Evolutionary conservation across 2,888 invertebrate genomes (phyloP).

Genomic region (Anoncus sp.): DNA sequence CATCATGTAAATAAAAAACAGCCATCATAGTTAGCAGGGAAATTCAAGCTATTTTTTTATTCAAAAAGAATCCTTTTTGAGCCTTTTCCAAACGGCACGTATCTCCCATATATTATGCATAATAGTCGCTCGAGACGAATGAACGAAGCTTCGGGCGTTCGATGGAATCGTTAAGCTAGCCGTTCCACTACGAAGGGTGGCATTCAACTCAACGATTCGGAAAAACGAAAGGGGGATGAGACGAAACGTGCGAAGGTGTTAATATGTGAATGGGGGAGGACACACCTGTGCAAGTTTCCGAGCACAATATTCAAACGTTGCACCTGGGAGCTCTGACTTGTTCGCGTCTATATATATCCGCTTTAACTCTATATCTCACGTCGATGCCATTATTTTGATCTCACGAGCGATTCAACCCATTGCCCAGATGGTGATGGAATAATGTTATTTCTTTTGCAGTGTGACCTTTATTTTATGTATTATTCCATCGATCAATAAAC

Average conservation of each 20-base stretch:
- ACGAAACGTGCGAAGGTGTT: slow-evolving; percentile 48
- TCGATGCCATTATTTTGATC: slow-evolving; percentile 16
- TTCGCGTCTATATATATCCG: slow-evolving; percentile 10
- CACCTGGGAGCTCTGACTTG: slow-evolving; percentile 43
- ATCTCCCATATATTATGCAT: slow-evolving; percentile 14
- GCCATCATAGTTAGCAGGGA: not conserved
- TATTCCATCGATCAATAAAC: slow-evolving; percentile 48
- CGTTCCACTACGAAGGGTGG: slow-evolving; percentile 48
- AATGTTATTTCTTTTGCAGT: slow-evolving; percentile 25
- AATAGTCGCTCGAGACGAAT: slow-evolving; percentile 26
- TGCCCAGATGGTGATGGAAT: slow-evolving; percentile 33
- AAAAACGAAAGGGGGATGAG: slow-evolving; percentile 32
- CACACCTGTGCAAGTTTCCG: slow-evolving; percentile 53
- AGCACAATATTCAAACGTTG: slow-evolving; percentile 45
- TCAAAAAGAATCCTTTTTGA: slow-evolving; percentile 8
- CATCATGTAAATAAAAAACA: slow-evolving; percentile 4
- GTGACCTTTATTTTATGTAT: slow-evolving; percentile 29
- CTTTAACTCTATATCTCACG: slow-evolving; percentile 25
- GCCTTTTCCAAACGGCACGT: slow-evolving; percentile 7
- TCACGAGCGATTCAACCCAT: slow-evolving; percentile 34
- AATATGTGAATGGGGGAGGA: slow-evolving; percentile 60
- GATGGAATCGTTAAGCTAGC: slow-evolving; percentile 20
- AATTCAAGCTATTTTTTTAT: slow-evolving; percentile 16
- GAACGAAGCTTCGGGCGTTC: slow-evolving; percentile 18
- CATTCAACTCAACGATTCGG: slow-evolving; percentile 45